A percentile compares a stretch with the other conserved stretches of the same genome.
These are phyloP conservation scores for Pemphredon lugubris DNA, from an alignment of 2,888 invertebrate genomes.

Conservation along the genomic window DNA sequence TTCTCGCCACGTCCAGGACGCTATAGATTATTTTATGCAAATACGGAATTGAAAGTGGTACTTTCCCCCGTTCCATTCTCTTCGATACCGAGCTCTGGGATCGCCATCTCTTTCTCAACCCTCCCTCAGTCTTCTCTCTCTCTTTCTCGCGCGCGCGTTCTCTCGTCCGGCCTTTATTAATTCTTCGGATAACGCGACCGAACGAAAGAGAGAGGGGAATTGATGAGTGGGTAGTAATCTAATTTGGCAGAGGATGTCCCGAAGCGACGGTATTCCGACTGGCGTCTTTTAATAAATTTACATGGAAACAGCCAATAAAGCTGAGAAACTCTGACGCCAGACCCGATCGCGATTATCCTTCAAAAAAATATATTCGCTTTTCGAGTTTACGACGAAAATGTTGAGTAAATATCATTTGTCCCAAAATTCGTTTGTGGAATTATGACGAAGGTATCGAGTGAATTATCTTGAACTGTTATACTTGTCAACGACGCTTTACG, in stretches of 20 bases:
- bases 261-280: slow-evolving; percentile 54
- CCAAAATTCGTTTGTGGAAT: slow-evolving; percentile 20
- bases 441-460: no score
- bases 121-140: slow-evolving; percentile 22
- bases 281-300: slow-evolving; percentile 73
- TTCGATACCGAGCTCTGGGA: slow-evolving; percentile 5
- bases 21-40: slow-evolving; percentile 70
- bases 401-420: no score
- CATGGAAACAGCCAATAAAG: slow-evolving; percentile 65
- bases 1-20: slow-evolving; percentile 59
- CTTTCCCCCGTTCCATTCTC: slow-evolving; percentile 49
- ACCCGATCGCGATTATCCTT: slow-evolving; percentile 24
- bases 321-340: slow-evolving; percentile 6
- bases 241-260: slow-evolving; percentile 70
- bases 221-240: slow-evolving; percentile 72
- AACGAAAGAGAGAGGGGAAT: slow-evolving; percentile 55
- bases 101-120: slow-evolving; percentile 1
- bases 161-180: slow-evolving; percentile 63
- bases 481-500: no score
- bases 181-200: slow-evolving; percentile 63
- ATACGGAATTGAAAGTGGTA: slow-evolving; percentile 67
- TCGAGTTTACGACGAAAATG: no score
- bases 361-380: background rate
- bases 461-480: no score
- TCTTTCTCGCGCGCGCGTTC: slow-evolving; percentile 25